phyloP scores from a whole-genome alignment of 2,888 invertebrate species.

The Pristionchus maxplancki region DNA sequence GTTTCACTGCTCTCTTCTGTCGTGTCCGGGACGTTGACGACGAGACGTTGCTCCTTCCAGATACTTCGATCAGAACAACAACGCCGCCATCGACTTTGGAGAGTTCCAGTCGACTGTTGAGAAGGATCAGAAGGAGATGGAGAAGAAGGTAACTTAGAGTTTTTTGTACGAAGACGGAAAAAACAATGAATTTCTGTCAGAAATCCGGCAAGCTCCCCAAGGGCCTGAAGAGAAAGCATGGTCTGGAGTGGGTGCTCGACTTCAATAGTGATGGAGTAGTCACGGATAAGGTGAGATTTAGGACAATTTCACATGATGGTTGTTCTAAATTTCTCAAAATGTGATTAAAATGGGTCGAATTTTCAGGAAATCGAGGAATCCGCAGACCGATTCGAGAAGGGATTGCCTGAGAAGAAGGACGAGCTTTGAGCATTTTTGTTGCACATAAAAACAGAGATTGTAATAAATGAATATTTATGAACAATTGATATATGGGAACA shows the following conservation, averaged over 20 bases:
- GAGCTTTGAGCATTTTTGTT: not conserved
- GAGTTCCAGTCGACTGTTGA: conserved; percentile 70
- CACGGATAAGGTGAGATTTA: conserved; percentile 61
- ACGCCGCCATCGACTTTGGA: conserved; percentile 62
- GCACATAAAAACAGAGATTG: not conserved
- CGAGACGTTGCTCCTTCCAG: conserved; percentile 55
- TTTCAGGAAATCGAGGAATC: conserved; percentile 62
- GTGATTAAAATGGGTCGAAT: conserved; percentile 2
- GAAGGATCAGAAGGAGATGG: conserved; percentile 67
- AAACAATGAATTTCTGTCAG: not conserved
- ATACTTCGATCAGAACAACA: conserved; percentile 75
- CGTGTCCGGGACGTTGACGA: too few relatives aligned
- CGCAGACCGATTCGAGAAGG: conserved; percentile 59
- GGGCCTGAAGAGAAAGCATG: conserved; percentile 72
- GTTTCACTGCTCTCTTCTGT: too few relatives aligned
- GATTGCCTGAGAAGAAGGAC: conserved; percentile 47
- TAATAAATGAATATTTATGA: not conserved
- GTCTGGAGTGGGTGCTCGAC: conserved; percentile 77
- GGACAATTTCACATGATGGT: too few relatives aligned
- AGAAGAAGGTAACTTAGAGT: conserved; percentile 43
- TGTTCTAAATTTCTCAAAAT: conserved; percentile 12
- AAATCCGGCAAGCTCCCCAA: conserved; percentile 54
- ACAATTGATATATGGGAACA: not conserved
- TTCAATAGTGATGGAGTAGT: conserved; percentile 77
- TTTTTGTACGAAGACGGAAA: not conserved